A percentile compares a stretch with the other conserved stretches of the same genome.
Evolutionary conservation across 2,113 vertebrate genomes (phyloP).

Genomic region (Hydrolagus affinis): DNA sequence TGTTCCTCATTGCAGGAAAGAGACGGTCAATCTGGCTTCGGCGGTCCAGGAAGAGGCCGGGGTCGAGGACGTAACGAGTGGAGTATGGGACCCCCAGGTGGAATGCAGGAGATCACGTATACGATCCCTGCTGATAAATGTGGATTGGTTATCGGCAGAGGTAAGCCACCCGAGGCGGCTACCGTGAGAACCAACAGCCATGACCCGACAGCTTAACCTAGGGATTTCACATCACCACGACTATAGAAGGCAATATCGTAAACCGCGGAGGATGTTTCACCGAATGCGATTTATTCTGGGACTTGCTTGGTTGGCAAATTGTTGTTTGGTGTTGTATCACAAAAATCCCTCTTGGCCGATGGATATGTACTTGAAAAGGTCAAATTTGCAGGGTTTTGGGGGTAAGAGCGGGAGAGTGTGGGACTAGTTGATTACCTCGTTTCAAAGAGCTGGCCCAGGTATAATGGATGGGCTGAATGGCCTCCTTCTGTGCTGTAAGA

Average conservation of each 20-base stretch:
- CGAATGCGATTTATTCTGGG: conserved; percentile 35
- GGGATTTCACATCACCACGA: not conserved
- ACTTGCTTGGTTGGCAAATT: not conserved
- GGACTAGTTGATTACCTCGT: too few species aligned
- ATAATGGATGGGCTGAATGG: too few species aligned
- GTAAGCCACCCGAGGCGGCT: conserved; percentile 45
- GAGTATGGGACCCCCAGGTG: conserved; percentile 68
- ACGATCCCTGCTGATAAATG: conserved; percentile 93
- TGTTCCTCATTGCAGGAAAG: conserved; percentile 63
- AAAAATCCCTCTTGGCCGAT: too few species aligned
- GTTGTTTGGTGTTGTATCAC: too few species aligned
- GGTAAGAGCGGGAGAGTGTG: too few species aligned
- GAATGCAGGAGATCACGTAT: conserved; percentile 90
- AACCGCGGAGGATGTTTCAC: conserved; percentile 30
- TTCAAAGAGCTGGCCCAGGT: too few species aligned
- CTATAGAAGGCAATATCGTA: not conserved
- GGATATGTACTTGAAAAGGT: too few species aligned
- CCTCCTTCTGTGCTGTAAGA: too few species aligned
- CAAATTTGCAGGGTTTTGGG: too few species aligned
- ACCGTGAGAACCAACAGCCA: not conserved
- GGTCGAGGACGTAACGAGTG: conserved; percentile 77
- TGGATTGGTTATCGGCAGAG: conserved; percentile 97
- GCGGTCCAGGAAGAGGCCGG: conserved; percentile 59
- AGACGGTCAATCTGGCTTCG: conserved; percentile 66
- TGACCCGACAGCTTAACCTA: not conserved